These are phyloP conservation scores for Cephus pulcher DNA, from an alignment of 2,888 invertebrate species.

Conservation along the genomic window DNA sequence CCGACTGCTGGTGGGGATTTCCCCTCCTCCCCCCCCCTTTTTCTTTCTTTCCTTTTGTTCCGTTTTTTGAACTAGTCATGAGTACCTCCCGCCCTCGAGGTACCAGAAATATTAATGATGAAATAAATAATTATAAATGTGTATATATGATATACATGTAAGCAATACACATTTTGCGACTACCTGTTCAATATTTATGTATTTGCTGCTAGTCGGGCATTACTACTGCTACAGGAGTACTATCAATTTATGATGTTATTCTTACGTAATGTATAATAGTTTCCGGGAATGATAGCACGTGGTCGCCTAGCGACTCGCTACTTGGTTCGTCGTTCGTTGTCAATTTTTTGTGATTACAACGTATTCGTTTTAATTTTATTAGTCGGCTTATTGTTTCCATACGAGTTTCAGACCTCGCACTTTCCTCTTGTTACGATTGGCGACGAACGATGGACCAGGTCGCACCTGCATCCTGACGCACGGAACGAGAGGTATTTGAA, in stretches of 20 bases:
- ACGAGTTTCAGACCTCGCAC: background rate
- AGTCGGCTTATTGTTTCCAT: background rate
- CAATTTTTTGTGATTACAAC: background rate
- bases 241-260: slow-evolving; percentile 4
- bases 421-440: background rate
- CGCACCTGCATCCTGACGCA: slow-evolving; percentile 25
- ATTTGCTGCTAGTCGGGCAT: slow-evolving; percentile 46
- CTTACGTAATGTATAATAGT: slow-evolving; percentile 5
- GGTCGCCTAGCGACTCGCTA: background rate
- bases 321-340: background rate
- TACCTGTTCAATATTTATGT: slow-evolving; percentile 44
- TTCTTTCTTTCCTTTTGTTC: slow-evolving; percentile 23
- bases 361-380: background rate
- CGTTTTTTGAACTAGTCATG: slow-evolving; percentile 51
- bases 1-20: slow-evolving; percentile 28
- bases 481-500: slow-evolving; percentile 12
- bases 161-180: slow-evolving; percentile 46
- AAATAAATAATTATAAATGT: slow-evolving; percentile 30
- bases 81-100: slow-evolving; percentile 16
- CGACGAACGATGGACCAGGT: background rate
- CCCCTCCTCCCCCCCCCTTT: slow-evolving; percentile 17
- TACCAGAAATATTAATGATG: slow-evolving; percentile 21
- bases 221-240: slow-evolving; percentile 27
- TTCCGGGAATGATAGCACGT: background rate
- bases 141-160: slow-evolving; percentile 34